phyloP scores from a whole-genome alignment of 2,888 invertebrate genomes.

The Eilema griseolum region DNA sequence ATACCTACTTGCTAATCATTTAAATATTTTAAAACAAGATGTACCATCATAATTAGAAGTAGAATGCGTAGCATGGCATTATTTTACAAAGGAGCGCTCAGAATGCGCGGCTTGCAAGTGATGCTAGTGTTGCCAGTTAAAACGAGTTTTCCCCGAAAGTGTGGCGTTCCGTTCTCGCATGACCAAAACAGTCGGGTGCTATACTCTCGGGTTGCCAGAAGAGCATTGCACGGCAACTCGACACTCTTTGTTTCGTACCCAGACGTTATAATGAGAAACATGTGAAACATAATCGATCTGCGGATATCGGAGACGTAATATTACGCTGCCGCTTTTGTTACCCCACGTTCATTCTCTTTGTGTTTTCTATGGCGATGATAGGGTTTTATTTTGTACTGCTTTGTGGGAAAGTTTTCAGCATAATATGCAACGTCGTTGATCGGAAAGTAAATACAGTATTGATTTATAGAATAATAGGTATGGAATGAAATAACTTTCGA shows the following conservation, averaged over 20 bases:
- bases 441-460: slow-evolving; percentile 26
- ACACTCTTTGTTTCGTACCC: slow-evolving; percentile 81
- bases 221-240: slow-evolving; percentile 77
- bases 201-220: slow-evolving; percentile 66
- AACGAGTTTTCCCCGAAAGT: slow-evolving; percentile 72
- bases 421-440: slow-evolving; percentile 19
- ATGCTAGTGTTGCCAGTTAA: slow-evolving; percentile 65
- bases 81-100: slow-evolving; percentile 63
- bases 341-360: slow-evolving; percentile 58
- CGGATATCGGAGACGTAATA: slow-evolving; percentile 78
- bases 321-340: slow-evolving; percentile 70
- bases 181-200: slow-evolving; percentile 72
- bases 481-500: slow-evolving; percentile 39
- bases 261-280: slow-evolving; percentile 85
- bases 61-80: slow-evolving; percentile 46
- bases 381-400: slow-evolving; percentile 58
- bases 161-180: slow-evolving; percentile 73
- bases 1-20: too few species aligned
- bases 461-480: slow-evolving; percentile 21
- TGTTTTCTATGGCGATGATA: slow-evolving; percentile 61
- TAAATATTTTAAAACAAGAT: too few species aligned
- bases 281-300: slow-evolving; percentile 82
- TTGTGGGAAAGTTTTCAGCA: slow-evolving; percentile 55
- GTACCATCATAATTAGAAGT: slow-evolving; percentile 38
- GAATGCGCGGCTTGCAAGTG: slow-evolving; percentile 42